phyloP scores from a whole-genome alignment of 2,888 invertebrate genomes.

The Melitaea athalia region DNA sequence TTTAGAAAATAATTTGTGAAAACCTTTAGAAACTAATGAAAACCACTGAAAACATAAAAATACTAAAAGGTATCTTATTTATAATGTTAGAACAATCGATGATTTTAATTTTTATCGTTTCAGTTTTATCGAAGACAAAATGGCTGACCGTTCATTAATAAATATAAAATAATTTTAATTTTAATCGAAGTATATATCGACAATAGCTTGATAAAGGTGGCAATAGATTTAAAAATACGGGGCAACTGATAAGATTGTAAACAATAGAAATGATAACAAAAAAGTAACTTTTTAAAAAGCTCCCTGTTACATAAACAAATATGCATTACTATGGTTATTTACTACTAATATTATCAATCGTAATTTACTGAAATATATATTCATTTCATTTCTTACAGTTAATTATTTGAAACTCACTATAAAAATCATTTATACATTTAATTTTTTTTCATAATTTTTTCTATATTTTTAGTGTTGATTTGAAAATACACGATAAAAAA shows the following conservation, averaged over 20 bases:
- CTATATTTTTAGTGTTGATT: too few relatives aligned
- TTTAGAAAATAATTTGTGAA: slow-evolving; percentile 59
- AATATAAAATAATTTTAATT: slow-evolving; percentile 11
- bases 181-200: slow-evolving; percentile 14
- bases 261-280: slow-evolving; percentile 40
- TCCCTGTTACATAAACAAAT: slow-evolving; percentile 21
- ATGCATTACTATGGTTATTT: neutral
- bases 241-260: slow-evolving; percentile 48
- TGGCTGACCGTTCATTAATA: slow-evolving; percentile 35
- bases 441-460: too few relatives aligned
- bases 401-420: neutral
- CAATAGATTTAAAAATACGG: slow-evolving; percentile 49
- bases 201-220: slow-evolving; percentile 50
- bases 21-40: slow-evolving; percentile 66
- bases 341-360: neutral
- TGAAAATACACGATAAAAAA: too few relatives aligned
- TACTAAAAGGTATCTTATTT: slow-evolving; percentile 51
- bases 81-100: slow-evolving; percentile 3
- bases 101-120: slow-evolving; percentile 7
- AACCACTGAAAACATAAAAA: slow-evolving; percentile 41
- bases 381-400: neutral
- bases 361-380: neutral
- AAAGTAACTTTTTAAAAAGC: slow-evolving; percentile 9
- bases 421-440: too few relatives aligned
- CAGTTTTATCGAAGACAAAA: slow-evolving; percentile 32